phyloP scores from a whole-genome alignment of 1,140 invertebrate species.

The Arctopsyche grandis region DNA sequence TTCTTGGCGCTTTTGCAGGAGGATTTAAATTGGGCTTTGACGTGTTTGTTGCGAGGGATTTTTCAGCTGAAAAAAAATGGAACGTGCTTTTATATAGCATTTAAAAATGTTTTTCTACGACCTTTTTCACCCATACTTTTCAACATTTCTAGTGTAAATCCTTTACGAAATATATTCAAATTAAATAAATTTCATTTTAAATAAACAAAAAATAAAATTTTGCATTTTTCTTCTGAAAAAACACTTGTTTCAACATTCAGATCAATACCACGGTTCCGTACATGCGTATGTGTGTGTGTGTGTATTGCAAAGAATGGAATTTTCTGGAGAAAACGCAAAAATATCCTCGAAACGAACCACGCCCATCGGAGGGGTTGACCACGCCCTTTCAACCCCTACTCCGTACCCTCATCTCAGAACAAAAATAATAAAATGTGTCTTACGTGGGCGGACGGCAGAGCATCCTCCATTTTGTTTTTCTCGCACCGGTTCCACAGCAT shows the following conservation, averaged over 20 bases:
- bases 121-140: no score
- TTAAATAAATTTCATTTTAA: no score
- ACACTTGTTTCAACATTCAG: no score
- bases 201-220: no score
- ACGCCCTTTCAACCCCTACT: not conserved
- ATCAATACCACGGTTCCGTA: no score
- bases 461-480: constrained; percentile 32
- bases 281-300: no score
- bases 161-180: no score
- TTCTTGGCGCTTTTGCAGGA: not conserved
- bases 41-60: not conserved
- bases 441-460: constrained; percentile 11
- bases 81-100: not conserved
- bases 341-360: not conserved
- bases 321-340: constrained; percentile 22
- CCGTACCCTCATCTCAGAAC: constrained; percentile 1
- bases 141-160: no score
- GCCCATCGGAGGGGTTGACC: constrained; percentile 1
- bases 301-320: not conserved
- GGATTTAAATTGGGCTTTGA: constrained; percentile 18
- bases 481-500: not conserved
- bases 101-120: no score
- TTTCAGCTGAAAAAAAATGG: constrained; percentile 14
- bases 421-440: constrained; percentile 31
- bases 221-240: no score